Percentiles rank a stretch among this genome's conserved stretches.
Evolutionary conservation across 2,797 vertebrate genomes (phyloP).

Genomic region (Epinephelus coioides): DNA sequence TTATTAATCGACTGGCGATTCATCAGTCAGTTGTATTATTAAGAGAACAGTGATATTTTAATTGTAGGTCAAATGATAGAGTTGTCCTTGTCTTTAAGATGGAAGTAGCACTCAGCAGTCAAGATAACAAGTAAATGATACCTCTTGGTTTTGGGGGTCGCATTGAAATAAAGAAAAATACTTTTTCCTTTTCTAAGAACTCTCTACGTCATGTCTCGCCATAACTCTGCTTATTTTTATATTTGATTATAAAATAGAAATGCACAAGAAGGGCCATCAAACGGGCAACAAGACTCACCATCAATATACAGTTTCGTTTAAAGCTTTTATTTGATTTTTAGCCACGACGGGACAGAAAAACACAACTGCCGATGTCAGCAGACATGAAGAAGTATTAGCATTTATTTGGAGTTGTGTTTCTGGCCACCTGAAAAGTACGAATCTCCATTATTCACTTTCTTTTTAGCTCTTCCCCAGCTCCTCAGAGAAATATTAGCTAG

Average conservation of each 20-base stretch:
- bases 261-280: neutral
- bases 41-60: neutral
- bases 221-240: neutral
- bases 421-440: too few relatives aligned
- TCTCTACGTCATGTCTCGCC: too few relatives aligned
- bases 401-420: too few relatives aligned
- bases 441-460: too few relatives aligned
- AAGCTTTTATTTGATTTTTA: neutral
- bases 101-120: neutral
- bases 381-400: neutral
- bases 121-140: neutral
- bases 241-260: neutral
- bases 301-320: too few relatives aligned
- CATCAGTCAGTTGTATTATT: constrained; percentile 1
- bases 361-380: neutral
- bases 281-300: neutral
- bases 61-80: neutral
- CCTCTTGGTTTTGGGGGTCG: neutral
- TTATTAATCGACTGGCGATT: constrained; percentile 44
- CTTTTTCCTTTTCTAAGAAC: neutral
- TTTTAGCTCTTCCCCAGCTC: too few relatives aligned
- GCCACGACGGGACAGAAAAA: neutral
- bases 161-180: neutral
- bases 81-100: neutral
- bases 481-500: too few relatives aligned